Conservation (phyloP, 2,888 invertebrate species). For the Sipha maydis region DNA sequence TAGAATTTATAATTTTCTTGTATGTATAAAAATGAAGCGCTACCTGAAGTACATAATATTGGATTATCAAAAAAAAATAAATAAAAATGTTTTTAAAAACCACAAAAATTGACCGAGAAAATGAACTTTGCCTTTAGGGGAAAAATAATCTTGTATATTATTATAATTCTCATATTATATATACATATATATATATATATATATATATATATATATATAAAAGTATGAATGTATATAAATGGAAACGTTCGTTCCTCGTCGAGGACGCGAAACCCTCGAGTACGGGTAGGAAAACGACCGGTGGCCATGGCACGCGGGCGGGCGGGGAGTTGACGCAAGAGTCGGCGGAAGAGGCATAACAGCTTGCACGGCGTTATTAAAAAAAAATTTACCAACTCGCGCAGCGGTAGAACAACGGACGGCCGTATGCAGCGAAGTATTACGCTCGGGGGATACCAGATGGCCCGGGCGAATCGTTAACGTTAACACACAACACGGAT, state of each 20-base stretch:
- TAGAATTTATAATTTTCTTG: too few species aligned
- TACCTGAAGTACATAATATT: too few species aligned
- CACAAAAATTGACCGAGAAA: too few species aligned
- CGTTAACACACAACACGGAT: slow-evolving; percentile 25
- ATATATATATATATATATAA: too few species aligned
- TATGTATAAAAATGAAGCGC: too few species aligned
- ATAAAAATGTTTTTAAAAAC: too few species aligned
- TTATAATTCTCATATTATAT: too few species aligned
- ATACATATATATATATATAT: too few species aligned
- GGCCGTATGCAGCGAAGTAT: background rate
- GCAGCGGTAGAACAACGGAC: background rate
- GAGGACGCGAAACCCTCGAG: background rate
- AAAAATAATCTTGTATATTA: too few species aligned
- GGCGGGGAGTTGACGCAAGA: background rate
- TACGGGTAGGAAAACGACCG: background rate
- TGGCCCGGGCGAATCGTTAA: slow-evolving; percentile 46
- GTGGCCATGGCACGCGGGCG: too few species aligned
- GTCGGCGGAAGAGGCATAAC: background rate
- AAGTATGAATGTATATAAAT: background rate
- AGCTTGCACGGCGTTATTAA: slow-evolving; percentile 50
- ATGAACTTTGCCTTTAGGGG: too few species aligned
- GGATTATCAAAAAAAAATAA: too few species aligned
- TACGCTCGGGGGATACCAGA: slow-evolving; percentile 20
- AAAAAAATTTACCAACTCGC: slow-evolving; percentile 43
- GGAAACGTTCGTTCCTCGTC: background rate